Conservation (phyloP, 2,113 vertebrate genomes). For the Melanostigma gelatinosum region DNA sequence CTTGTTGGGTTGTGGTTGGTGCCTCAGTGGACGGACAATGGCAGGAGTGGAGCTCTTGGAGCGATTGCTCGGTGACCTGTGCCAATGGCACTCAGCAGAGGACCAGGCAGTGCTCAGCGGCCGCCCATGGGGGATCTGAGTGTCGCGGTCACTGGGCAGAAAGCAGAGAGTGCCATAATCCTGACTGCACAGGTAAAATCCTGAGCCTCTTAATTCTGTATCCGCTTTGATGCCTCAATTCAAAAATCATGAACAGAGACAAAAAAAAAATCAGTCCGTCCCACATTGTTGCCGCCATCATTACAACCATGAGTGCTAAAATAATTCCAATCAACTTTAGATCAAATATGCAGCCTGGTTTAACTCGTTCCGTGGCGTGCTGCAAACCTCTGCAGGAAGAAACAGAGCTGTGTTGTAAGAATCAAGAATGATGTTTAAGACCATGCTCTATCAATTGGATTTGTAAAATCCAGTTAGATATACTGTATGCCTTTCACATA, state of each 20-base stretch:
- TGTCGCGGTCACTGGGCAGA: slow-evolving; percentile 98
- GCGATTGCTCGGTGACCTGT: slow-evolving; percentile 97
- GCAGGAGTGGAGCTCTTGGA: slow-evolving; percentile 99
- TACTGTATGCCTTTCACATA: slow-evolving; percentile 67
- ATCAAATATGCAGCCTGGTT: slow-evolving; percentile 14
- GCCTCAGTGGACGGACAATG: slow-evolving; percentile 96
- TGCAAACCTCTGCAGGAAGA: slow-evolving; percentile 29
- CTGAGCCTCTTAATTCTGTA: slow-evolving; percentile 68
- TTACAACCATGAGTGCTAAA: slow-evolving; percentile 4
- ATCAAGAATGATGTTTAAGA: slow-evolving; percentile 63
- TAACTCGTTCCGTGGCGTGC: slow-evolving; percentile 13
- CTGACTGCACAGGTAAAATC: slow-evolving; percentile 94
- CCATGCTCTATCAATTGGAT: slow-evolving; percentile 75
- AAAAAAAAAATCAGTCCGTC: neutral
- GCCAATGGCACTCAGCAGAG: slow-evolving; percentile 98
- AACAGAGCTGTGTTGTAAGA: slow-evolving; percentile 39
- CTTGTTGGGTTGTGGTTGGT: slow-evolving; percentile 75
- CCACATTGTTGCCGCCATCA: slow-evolving; percentile 12
- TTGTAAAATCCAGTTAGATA: slow-evolving; percentile 75
- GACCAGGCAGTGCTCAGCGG: slow-evolving; percentile 94
- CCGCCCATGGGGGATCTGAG: slow-evolving; percentile 96
- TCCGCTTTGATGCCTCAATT: slow-evolving; percentile 69
- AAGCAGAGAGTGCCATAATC: slow-evolving; percentile 95
- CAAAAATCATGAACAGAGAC: slow-evolving; percentile 31
- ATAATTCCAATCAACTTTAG: neutral